Conservation (phyloP, 2,888 invertebrate genomes). For the Lissonota sp. region DNA sequence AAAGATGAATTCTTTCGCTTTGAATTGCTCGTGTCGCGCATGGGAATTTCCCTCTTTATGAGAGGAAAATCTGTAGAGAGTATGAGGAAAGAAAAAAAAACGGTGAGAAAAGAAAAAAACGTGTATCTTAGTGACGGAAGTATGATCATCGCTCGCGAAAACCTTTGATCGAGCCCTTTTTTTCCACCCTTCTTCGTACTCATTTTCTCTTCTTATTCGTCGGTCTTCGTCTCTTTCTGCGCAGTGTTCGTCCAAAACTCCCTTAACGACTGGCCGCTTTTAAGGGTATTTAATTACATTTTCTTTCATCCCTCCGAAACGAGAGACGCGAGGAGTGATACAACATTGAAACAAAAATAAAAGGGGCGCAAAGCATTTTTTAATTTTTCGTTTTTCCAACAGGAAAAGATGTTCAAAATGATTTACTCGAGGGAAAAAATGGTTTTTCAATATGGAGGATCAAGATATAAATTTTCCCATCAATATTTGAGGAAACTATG, state of each 20-base stretch:
- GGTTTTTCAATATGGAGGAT: too few relatives aligned
- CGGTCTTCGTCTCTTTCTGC: slow-evolving; percentile 51
- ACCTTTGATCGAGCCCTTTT: slow-evolving; percentile 73
- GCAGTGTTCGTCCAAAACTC: slow-evolving; percentile 77
- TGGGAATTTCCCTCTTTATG: slow-evolving; percentile 37
- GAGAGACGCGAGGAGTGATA: too few relatives aligned
- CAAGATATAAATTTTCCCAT: too few relatives aligned
- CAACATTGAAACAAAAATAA: too few relatives aligned
- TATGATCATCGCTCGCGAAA: slow-evolving; percentile 64
- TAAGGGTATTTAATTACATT: slow-evolving; percentile 80
- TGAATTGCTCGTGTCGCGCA: slow-evolving; percentile 45
- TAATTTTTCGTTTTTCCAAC: too few relatives aligned
- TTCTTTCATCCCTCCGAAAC: slow-evolving; percentile 55
- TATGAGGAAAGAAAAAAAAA: slow-evolving; percentile 16
- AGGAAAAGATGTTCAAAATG: too few relatives aligned
- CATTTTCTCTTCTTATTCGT: slow-evolving; percentile 66
- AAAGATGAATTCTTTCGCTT: slow-evolving; percentile 1
- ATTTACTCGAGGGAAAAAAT: too few relatives aligned
- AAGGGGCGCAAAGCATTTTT: too few relatives aligned
- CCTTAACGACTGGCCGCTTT: slow-evolving; percentile 76
- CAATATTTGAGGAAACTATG: too few relatives aligned
- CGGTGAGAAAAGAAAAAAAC: slow-evolving; percentile 23
- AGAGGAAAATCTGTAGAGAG: neutral
- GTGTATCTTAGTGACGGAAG: slow-evolving; percentile 27
- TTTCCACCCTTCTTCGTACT: slow-evolving; percentile 4